Base-by-base conservation (phyloP, 1,140 invertebrate genomes). In the Grapholita molesta region DNA sequence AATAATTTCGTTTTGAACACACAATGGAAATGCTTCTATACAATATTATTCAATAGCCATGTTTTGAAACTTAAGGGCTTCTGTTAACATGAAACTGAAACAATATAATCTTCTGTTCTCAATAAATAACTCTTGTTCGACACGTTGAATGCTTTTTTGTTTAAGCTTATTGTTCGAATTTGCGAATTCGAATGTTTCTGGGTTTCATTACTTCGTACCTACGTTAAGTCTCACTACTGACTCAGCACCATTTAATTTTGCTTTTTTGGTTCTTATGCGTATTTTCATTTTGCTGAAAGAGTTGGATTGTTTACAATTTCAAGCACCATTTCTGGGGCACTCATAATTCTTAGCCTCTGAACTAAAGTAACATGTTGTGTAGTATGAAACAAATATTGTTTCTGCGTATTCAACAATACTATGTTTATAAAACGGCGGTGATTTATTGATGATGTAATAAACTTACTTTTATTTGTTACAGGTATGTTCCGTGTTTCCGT, bases 81-180 rank as follows among this genome's bases (percentile, higher is more conserved):
- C 55, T 25, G 24, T 71, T 77, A 66, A 67, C 61, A 68, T 70
- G 69, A 67, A 72, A 72, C 73, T 68, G 64, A 69, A 69, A 80
- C 67, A 79, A 72, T 72, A 74, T 80, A 74, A 76, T 81, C 80
- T 66, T 61, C 12, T 35, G n/a, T 61, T 61, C 55, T 70, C 53
- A 67, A 64, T 72, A 80, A 72, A 78, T 79, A 77, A 69, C 70
- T 73, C 71, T 68, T 68, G 28, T n/a, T n/a, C n/a, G n/a, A 32
- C 67, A 67, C 75, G 76, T 70, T 75, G 61, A 71, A 74, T 73
- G 74, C 72, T 18, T 70, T 76, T 66, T 28, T 70, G 69, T 81
- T 77, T 73, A 68, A 72, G 65, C 38, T 69, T 79, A 81, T 80
- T 88, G 83, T 89, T 88, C 84, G 71, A 76, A 73, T 71, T 74